A percentile compares a stretch with the other conserved stretches of the same genome.
Conservation (phyloP, 64 coral and sea anemone genomes). For the Porites australiensis region DNA sequence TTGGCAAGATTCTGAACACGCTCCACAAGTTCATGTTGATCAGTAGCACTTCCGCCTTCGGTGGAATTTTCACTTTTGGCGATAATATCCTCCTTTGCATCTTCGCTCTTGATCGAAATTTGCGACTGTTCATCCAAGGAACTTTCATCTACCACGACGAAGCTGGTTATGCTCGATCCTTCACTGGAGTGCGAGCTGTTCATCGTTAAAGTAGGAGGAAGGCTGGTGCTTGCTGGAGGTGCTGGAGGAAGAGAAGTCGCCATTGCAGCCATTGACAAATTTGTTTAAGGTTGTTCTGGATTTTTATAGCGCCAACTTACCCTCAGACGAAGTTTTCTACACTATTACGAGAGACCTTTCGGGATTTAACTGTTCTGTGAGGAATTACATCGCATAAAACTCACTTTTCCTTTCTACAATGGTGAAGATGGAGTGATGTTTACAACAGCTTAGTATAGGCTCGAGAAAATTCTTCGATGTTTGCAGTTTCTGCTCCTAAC, state of each 20-base stretch:
- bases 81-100: background rate
- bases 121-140: background rate
- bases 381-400: background rate
- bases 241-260: background rate
- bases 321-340: background rate
- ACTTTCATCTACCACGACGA: constrained; percentile 3
- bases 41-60: background rate
- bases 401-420: background rate
- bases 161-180: background rate
- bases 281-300: background rate
- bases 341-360: background rate
- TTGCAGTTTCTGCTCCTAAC: too few relatives aligned
- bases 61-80: background rate
- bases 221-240: background rate
- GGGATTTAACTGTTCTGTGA: background rate
- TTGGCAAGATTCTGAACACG: constrained; percentile 10
- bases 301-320: background rate
- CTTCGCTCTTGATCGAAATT: background rate
- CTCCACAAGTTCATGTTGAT: background rate
- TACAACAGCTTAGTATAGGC: background rate
- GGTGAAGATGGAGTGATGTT: background rate
- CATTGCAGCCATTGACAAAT: background rate
- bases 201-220: background rate
- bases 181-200: constrained; percentile 28
- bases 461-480: too few relatives aligned